Evolutionary conservation across 2,113 vertebrate species (phyloP), one percentile per base, ranked within the genome.

Genomic region (Epinephelus moara): DNA sequence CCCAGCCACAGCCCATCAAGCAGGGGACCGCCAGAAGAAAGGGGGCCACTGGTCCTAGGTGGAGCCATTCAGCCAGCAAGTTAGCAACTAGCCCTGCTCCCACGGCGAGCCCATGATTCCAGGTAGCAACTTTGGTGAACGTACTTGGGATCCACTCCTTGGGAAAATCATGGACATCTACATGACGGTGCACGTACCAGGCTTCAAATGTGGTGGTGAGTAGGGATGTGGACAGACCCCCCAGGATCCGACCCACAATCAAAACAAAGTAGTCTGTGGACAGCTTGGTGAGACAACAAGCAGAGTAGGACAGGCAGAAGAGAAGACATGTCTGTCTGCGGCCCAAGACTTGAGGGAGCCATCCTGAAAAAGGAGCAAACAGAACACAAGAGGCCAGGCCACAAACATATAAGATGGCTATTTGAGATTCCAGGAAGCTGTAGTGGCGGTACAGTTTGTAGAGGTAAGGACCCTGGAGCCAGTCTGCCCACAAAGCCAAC

Each of bases 371-470:
- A 0, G 97, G 94, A 27, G 97, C 96, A 64, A 98, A 97, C 19
- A 99, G 93, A 68, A 98, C 95, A 3, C 95, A 96, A 33, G 97
- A 96, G 27, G 96, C 97, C 59, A 98, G 94, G 12, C 98, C 97
- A 7, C 97, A 98, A 59, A 98, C 97, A 6, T 99, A 99, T 37
- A 99, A 94, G 66, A 98, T 97, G 86, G 97, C 96, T 30, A 99
- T 98, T 81, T 99, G 98, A 1, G 96, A 97, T 89, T 98, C 98
- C 93, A 98, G 92, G 90, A 99, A 99, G 89, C 94, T 96, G 88
- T 99, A 99, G 91, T 98, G 97, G 56, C 95, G 96, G 92, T 99
- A 98, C 0, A 99, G 96, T 89, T 98, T 98, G 91, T 98, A 99
- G 63, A 99, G 96, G 89, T 97, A 99, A 15, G 98, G 98, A 2